A percentile compares a stretch with the other conserved stretches of the same genome.
Evolutionary conservation across 2,797 vertebrate genomes (phyloP).

Genomic region (Tiaroga cobitis): DNA sequence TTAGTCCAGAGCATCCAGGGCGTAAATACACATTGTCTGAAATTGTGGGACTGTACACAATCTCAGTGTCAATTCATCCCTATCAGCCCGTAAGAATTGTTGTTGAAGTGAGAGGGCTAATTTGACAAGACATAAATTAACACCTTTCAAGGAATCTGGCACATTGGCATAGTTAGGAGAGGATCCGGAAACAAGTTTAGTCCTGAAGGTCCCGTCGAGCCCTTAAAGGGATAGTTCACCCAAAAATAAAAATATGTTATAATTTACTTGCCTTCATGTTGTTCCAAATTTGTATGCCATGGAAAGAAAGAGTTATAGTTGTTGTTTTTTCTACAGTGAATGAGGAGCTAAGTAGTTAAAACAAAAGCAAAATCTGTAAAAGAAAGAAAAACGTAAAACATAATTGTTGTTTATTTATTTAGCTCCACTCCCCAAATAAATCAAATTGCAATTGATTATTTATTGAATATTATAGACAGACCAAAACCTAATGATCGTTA

Average conservation of each 20-base stretch:
- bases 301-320: neutral
- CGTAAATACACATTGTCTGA: slow-evolving; percentile 23
- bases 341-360: neutral
- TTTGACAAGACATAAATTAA: slow-evolving; percentile 68
- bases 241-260: neutral
- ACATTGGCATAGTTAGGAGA: slow-evolving; percentile 48
- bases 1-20: slow-evolving; percentile 21
- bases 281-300: neutral
- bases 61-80: slow-evolving; percentile 44
- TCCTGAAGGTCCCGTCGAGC: slow-evolving; percentile 29
- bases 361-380: neutral
- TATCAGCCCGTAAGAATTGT: slow-evolving; percentile 51
- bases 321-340: neutral
- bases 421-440: neutral
- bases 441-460: neutral
- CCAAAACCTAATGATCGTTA: neutral
- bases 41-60: slow-evolving; percentile 39
- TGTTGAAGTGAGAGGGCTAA: slow-evolving; percentile 63
- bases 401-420: too few species aligned
- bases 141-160: slow-evolving; percentile 63
- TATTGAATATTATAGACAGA: neutral
- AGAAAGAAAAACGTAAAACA: neutral
- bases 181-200: slow-evolving; percentile 43
- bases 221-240: slow-evolving; percentile 14
- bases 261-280: neutral